Evolutionary conservation across 2,888 invertebrate species (phyloP).

Genomic region (Pristionchus arcanus): DNA sequence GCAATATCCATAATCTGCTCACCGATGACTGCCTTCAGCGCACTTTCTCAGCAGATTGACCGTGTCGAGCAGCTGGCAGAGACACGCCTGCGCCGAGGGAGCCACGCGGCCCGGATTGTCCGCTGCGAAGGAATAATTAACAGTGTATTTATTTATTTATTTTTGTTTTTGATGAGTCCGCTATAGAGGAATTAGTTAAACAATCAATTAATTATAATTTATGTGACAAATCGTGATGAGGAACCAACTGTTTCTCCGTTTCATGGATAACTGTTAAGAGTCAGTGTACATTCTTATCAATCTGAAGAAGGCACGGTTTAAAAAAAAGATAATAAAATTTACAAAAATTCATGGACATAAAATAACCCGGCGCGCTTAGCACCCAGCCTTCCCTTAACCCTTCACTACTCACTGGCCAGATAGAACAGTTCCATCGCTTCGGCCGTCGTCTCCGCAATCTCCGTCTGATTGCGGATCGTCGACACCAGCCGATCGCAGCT

Average conservation of each 20-base stretch:
- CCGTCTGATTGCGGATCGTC: constrained; percentile 19
- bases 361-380: too few species aligned
- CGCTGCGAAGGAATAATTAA: not conserved
- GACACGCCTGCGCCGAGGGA: constrained; percentile 23
- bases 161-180: too few species aligned
- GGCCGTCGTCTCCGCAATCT: not conserved
- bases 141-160: not conserved
- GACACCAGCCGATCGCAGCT: constrained; percentile 35
- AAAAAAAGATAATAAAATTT: too few species aligned
- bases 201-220: too few species aligned
- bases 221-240: too few species aligned
- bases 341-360: too few species aligned
- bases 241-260: too few species aligned
- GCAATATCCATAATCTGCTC: not conserved
- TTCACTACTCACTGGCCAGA: constrained; percentile 19
- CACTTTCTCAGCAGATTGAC: constrained; percentile 35
- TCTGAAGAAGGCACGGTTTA: too few species aligned
- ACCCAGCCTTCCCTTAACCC: not conserved
- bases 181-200: too few species aligned
- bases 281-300: too few species aligned
- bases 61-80: constrained; percentile 53
- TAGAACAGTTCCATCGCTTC: constrained; percentile 51
- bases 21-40: constrained; percentile 22
- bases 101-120: constrained; percentile 24
- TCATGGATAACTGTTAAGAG: too few species aligned